phyloP scores from a whole-genome alignment of 2,888 invertebrate species.

The Drosophila pseudotalamancana region DNA sequence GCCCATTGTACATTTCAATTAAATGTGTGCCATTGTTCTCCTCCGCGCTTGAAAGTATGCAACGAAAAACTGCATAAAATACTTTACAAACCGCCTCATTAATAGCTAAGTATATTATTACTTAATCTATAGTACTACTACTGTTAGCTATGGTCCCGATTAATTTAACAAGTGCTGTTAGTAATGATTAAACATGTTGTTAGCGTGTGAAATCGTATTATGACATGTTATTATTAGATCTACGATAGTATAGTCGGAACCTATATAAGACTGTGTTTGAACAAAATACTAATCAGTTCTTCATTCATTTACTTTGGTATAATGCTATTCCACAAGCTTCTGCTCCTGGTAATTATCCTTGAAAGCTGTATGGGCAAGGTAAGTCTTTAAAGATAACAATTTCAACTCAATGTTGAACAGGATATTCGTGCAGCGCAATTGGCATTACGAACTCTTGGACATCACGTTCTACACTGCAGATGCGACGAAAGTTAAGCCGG shows the following conservation, averaged over 20 bases:
- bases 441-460: neutral
- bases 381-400: neutral
- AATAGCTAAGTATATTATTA: neutral
- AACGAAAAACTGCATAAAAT: neutral
- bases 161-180: neutral
- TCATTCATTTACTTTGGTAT: too few species aligned
- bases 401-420: too few species aligned
- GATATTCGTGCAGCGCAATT: neutral
- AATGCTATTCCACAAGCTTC: neutral
- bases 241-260: neutral
- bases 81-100: neutral
- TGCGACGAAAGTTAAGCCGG: too few species aligned
- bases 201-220: neutral
- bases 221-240: neutral
- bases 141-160: neutral
- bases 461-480: too few species aligned
- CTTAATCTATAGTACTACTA: neutral
- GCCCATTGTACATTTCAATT: conserved; percentile 25
- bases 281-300: too few species aligned
- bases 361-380: neutral
- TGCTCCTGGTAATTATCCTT: too few species aligned
- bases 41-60: conserved; percentile 33
- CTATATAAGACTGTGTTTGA: too few species aligned
- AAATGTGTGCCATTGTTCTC: conserved; percentile 9
- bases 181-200: neutral